A percentile compares a stretch with the other conserved stretches of the same genome.
These are phyloP conservation scores for Ectemnius lituratus DNA, from an alignment of 2,888 invertebrate genomes.

Conservation along the genomic window DNA sequence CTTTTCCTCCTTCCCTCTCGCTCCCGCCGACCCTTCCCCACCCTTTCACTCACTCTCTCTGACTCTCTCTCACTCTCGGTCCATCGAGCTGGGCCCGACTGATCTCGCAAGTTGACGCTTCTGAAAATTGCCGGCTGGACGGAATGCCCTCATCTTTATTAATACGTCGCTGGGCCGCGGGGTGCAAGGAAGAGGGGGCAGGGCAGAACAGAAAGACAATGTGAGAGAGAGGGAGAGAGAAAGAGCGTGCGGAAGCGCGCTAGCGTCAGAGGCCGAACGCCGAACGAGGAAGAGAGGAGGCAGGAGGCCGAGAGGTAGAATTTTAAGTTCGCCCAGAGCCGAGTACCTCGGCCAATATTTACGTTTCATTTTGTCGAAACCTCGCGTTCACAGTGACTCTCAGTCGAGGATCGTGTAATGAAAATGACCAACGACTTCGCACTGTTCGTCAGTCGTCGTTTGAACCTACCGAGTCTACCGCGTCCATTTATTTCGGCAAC, in stretches of 20 bases:
- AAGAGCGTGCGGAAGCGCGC: background rate
- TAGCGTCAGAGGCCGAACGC: background rate
- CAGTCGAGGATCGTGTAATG: conserved; percentile 52
- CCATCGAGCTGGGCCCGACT: too few species aligned
- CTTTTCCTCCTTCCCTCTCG: too few species aligned
- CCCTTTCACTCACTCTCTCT: too few species aligned
- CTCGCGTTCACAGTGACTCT: conserved; percentile 57
- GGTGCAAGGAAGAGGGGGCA: background rate
- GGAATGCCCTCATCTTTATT: conserved; percentile 70
- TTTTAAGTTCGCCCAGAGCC: conserved; percentile 63
- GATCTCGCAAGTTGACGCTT: conserved; percentile 54
- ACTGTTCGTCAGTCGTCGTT: background rate
- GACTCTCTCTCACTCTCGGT: too few species aligned
- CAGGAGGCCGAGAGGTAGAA: conserved; percentile 30
- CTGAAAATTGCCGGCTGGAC: conserved; percentile 57
- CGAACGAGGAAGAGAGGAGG: conserved; percentile 1
- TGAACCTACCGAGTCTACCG: background rate
- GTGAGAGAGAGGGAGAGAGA: too few species aligned
- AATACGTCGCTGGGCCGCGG: conserved; percentile 56
- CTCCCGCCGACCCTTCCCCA: too few species aligned
- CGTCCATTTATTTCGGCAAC: background rate
- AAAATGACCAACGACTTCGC: conserved; percentile 34
- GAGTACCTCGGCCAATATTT: conserved; percentile 69
- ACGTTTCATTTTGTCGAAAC: conserved; percentile 70
- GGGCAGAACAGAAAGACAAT: background rate